These are phyloP conservation scores for Mesoclemmys tuberculata DNA, from an alignment of 2,113 vertebrate species.

Conservation along the genomic window DNA sequence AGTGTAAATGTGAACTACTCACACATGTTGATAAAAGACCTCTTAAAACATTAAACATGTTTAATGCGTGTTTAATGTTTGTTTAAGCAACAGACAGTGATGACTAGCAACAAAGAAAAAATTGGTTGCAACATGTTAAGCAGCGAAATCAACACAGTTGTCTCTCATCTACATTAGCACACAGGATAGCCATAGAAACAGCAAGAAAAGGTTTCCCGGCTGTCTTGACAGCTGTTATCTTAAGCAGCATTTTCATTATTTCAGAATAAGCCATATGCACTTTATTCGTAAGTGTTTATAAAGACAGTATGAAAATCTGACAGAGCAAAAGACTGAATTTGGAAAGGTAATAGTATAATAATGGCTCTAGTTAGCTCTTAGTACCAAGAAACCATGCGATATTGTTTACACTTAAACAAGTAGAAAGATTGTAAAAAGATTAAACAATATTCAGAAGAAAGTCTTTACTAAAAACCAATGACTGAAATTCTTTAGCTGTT, in stretches of 20 bases:
- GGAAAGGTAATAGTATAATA: neutral
- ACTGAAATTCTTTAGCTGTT: neutral
- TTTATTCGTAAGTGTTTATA: constrained; percentile 51
- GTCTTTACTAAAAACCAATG: neutral
- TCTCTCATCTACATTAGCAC: constrained; percentile 15
- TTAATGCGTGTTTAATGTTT: too few species aligned
- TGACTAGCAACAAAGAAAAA: constrained; percentile 35
- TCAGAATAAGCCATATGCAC: constrained; percentile 54
- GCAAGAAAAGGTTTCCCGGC: constrained; percentile 32
- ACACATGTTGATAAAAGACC: constrained; percentile 10
- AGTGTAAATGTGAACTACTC: neutral
- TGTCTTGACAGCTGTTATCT: constrained; percentile 61
- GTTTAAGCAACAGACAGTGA: constrained; percentile 45
- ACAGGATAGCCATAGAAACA: constrained; percentile 47
- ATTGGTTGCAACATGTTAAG: neutral
- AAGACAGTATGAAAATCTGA: constrained; percentile 44
- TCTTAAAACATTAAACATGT: constrained; percentile 15
- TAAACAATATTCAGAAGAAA: neutral
- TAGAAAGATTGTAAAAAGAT: neutral
- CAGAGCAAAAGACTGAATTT: neutral
- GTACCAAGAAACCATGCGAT: neutral
- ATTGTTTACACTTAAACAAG: neutral
- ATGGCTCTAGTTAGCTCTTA: neutral
- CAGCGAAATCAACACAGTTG: constrained; percentile 53
- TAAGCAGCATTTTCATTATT: constrained; percentile 51